Evolutionary conservation across 2,888 invertebrate genomes (phyloP).

Genomic region (Cantharis nigra): DNA sequence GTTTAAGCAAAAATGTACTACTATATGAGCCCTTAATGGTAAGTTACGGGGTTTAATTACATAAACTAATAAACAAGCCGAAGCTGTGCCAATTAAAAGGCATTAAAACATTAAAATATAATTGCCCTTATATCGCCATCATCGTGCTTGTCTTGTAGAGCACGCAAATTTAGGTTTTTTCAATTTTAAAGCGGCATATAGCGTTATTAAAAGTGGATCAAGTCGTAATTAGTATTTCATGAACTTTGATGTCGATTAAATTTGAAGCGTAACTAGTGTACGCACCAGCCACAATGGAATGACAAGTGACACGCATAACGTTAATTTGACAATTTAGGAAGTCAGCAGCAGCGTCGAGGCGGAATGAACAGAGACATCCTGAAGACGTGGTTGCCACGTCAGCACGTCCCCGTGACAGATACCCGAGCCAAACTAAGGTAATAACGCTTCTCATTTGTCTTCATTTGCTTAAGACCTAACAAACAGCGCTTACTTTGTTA

Average conservation of each 20-base stretch:
- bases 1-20: not conserved
- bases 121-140: not conserved
- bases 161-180: not conserved
- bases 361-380: constrained; percentile 41
- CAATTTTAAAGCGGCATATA: not conserved
- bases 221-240: constrained; percentile 11
- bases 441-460: constrained; percentile 55
- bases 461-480: constrained; percentile 53
- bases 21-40: not conserved
- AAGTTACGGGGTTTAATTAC: not conserved
- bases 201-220: constrained; percentile 4
- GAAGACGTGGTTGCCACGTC: constrained; percentile 40
- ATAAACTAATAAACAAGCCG: not conserved
- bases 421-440: constrained; percentile 53
- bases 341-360: constrained; percentile 42
- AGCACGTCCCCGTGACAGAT: constrained; percentile 47
- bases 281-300: constrained; percentile 32
- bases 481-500: constrained; percentile 42
- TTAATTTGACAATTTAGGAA: constrained; percentile 46
- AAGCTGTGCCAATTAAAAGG: not conserved
- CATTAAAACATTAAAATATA: not conserved
- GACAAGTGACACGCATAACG: constrained; percentile 36
- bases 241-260: constrained; percentile 23
- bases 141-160: not conserved
- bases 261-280: constrained; percentile 23